Evolutionary conservation across 2,888 invertebrate genomes (phyloP), one percentile per base, ranked within the genome.

Genomic region (Anagyrus pseudococci): DNA sequence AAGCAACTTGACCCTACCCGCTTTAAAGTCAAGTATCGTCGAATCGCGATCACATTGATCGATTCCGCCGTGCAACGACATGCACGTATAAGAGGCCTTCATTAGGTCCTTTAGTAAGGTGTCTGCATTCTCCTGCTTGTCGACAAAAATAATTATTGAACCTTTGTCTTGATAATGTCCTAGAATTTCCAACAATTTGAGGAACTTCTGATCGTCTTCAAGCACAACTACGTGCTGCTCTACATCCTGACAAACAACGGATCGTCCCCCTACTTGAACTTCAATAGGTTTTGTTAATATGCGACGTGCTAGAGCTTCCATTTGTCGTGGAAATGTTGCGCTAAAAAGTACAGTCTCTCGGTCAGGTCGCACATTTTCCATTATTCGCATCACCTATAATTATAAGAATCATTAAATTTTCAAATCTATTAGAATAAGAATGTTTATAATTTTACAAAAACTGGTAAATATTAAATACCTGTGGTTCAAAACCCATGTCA

Each of bases 401-500:
- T 8, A n/a, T 1, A 15, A 19, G 1, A 1, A n/a, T 40, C 22
- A n/a, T 41, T 54, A 53, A 53, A 53, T 7, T 17, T 49, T 52
- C 15, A 37, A 13, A 3, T 7, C 22, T n/a, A n/a, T n/a, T n/a
- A n/a, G n/a, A n/a, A n/a, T n/a, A n/a, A n/a, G n/a, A n/a, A n/a
- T n/a, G n/a, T n/a, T n/a, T n/a, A n/a, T n/a, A n/a, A n/a, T n/a
- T n/a, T n/a, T n/a, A n/a, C n/a, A n/a, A n/a, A n/a, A n/a, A n/a
- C n/a, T n/a, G n/a, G n/a, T n/a, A 29, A 29, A 10, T 29, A 29
- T 29, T 10, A 29, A n/a, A 66, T 70, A 89, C 89, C 85, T 97
- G 96, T 0, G 96, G 97, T 82, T 99, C 99, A 79, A 99, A 99
- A 19, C 98, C 98, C 97, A 99, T 98, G 80, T 99, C 99, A 79